phyloP scores from a whole-genome alignment of 2,888 invertebrate genomes.

The Drosophila demipolita region DNA sequence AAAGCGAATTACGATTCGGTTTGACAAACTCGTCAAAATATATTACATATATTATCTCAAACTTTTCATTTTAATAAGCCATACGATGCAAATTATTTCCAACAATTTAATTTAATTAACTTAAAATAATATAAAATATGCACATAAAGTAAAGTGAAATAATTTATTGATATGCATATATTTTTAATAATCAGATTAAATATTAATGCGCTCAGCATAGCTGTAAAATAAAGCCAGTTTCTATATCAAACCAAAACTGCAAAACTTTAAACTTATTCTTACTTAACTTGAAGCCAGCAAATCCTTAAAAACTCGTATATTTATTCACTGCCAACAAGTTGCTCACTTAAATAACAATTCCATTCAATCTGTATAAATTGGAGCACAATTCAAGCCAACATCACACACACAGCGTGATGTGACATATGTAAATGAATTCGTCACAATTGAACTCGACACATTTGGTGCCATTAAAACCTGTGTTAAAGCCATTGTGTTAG shows the following conservation, averaged over 20 bases:
- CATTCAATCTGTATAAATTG: neutral
- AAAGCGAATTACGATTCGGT: neutral
- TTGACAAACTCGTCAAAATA: neutral
- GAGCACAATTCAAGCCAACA: neutral
- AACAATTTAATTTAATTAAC: neutral
- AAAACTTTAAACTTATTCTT: neutral
- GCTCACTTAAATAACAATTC: neutral
- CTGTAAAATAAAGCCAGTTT: neutral
- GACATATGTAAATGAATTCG: constrained; percentile 32
- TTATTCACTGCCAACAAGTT: neutral
- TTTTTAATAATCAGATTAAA: neutral
- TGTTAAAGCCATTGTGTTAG: constrained; percentile 19
- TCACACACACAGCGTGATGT: neutral
- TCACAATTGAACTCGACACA: constrained; percentile 21
- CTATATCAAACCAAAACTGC: neutral
- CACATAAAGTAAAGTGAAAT: too few species aligned
- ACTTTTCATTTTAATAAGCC: neutral
- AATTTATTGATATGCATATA: neutral
- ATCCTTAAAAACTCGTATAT: neutral
- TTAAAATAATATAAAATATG: neutral
- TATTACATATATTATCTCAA: neutral
- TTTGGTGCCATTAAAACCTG: constrained; percentile 26
- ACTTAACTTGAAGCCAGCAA: neutral
- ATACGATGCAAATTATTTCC: neutral
- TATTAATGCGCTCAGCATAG: neutral